These are phyloP conservation scores for Trypoxylon attenuatum DNA, from an alignment of 2,888 invertebrate genomes.

Conservation along the genomic window DNA sequence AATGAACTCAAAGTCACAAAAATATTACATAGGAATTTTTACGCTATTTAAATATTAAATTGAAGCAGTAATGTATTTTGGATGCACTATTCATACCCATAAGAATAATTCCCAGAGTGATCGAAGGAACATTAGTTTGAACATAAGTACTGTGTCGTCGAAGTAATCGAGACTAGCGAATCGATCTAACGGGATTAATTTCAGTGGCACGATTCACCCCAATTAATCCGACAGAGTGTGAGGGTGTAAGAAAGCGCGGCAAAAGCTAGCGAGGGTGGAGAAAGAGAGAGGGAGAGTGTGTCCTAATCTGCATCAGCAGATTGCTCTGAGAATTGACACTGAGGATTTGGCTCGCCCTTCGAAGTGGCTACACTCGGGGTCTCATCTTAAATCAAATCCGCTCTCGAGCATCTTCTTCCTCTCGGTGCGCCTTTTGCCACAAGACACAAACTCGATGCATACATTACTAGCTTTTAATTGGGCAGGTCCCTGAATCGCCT, in stretches of 20 bases:
- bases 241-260: slow-evolving; percentile 22
- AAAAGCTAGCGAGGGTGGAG: not conserved
- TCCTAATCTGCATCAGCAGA: slow-evolving; percentile 74
- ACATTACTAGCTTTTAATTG: slow-evolving; percentile 72
- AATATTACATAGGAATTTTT: no score
- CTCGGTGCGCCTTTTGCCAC: slow-evolving; percentile 53
- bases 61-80: no score
- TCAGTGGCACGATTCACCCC: slow-evolving; percentile 47
- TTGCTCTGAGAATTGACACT: slow-evolving; percentile 74
- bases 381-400: slow-evolving; percentile 65
- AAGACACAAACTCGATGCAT: slow-evolving; percentile 73
- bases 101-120: no score
- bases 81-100: no score
- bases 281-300: slow-evolving; percentile 25
- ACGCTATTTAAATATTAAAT: no score
- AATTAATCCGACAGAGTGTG: slow-evolving; percentile 49
- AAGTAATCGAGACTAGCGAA: slow-evolving; percentile 7
- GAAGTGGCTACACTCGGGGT: slow-evolving; percentile 58
- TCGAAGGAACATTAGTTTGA: not conserved
- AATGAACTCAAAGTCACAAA: no score
- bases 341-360: slow-evolving; percentile 59
- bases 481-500: slow-evolving; percentile 56
- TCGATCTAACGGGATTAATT: slow-evolving; percentile 47
- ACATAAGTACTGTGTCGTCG: no score
- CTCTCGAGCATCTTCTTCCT: slow-evolving; percentile 52